Base-by-base conservation (phyloP, 2,797 vertebrate genomes). In the Hapalemur alaotrensis region DNA sequence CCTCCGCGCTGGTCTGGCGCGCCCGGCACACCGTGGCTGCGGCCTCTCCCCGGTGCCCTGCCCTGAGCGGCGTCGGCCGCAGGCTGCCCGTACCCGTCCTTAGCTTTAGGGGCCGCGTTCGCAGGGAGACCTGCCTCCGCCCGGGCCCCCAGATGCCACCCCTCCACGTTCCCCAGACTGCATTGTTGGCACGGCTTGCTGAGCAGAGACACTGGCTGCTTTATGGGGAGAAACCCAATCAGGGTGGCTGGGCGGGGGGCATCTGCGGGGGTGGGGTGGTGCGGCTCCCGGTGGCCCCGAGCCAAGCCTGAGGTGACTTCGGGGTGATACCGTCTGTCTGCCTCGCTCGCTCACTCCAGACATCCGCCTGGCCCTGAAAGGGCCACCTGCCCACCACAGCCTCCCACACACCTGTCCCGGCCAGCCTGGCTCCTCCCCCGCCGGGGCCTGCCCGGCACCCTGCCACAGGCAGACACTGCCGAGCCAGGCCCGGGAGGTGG, bases 261-360 rank as follows among this genome's bases (percentile, higher is more conserved):
- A 1, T 17, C 61, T 0, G 0, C 48, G 46, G 41, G 43, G 43
- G 38, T 38, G 43, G 43, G 97, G 93, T 95, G 95, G 98, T 93
- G 95, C 73, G 87, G 95, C 95, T 93, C 96, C 90, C 30, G 0
- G 57, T 98, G 98, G 98, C 98, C 96, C 67, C 13, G 91, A 97
- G 98, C 98, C 98, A 98, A 97, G 93, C 93, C 93, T 5, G 98
- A 98, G 98, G 99, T 99, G 98, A 98, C 98, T 96, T 91, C 0
- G 97, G 98, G 98, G 99, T 99, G 98, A 98, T 97, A 95, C 97
- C 96, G 98, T 99, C 99, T 99, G 98, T 97, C 98, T 98, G 95
- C 96, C 81, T 94, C 0, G 0, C 65, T 78, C 91, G 32, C 97
- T 97, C 98, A 32, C 97, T 97, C 98, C 98, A 98, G 98, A 98